These are phyloP conservation scores for Philopedon plagiatum DNA, from an alignment of 2,888 invertebrate species.

Conservation along the genomic window DNA sequence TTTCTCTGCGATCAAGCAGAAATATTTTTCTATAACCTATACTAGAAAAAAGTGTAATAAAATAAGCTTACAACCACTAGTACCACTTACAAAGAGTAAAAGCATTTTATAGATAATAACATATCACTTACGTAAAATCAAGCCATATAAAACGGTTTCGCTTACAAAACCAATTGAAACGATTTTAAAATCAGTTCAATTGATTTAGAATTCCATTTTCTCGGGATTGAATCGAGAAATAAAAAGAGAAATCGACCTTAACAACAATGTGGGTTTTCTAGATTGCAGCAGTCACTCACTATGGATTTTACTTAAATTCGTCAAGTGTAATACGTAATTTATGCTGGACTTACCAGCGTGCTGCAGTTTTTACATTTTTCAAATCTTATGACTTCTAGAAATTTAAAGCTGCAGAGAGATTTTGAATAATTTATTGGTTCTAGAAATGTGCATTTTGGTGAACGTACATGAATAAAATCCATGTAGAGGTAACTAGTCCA, in stretches of 20 bases:
- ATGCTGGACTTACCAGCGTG: not conserved
- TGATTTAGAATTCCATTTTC: constrained; percentile 27
- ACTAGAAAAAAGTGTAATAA: too few species aligned
- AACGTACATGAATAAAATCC: too few species aligned
- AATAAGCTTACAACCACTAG: too few species aligned
- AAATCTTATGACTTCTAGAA: too few species aligned
- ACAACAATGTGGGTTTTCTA: constrained; percentile 21
- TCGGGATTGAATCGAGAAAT: constrained; percentile 21
- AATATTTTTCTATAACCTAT: too few species aligned
- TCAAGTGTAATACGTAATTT: not conserved
- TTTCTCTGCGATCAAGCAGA: too few species aligned
- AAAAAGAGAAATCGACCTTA: constrained; percentile 19
- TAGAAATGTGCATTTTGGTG: too few species aligned
- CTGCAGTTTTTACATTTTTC: too few species aligned
- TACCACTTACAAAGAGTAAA: too few species aligned
- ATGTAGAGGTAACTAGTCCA: too few species aligned
- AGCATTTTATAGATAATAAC: constrained; percentile 1
- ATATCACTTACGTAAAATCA: constrained; percentile 19
- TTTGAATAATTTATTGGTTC: too few species aligned
- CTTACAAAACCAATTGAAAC: constrained; percentile 26
- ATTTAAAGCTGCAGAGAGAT: too few species aligned
- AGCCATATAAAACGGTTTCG: not conserved
- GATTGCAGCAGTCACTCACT: constrained; percentile 17
- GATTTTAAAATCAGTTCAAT: constrained; percentile 33
- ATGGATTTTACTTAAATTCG: constrained; percentile 22